Evolutionary conservation across 2,888 invertebrate genomes (phyloP).

Genomic region (Cerastoderma edule): DNA sequence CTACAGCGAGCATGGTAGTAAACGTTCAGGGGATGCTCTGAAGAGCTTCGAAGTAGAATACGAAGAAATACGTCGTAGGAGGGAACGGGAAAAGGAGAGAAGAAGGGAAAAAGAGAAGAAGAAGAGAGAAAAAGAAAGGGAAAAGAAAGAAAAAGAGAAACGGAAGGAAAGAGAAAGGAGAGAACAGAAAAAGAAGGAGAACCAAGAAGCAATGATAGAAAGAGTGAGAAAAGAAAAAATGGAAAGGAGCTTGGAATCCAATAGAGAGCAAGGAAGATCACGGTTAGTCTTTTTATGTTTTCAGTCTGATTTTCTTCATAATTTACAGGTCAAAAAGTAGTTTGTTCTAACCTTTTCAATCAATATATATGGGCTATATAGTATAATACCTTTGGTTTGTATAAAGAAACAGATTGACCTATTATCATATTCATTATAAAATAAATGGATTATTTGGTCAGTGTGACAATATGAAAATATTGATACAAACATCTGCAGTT

Average conservation of each 20-base stretch:
- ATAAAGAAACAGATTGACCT: no score
- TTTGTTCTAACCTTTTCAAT: no score
- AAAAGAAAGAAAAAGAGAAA: conserved; percentile 52
- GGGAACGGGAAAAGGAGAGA: conserved; percentile 54
- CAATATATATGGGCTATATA: no score
- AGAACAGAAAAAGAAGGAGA: conserved; percentile 49
- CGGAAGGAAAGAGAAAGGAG: conserved; percentile 48
- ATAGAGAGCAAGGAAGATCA: conserved; percentile 8
- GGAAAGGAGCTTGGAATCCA: conserved; percentile 32
- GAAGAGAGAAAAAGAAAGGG: conserved; percentile 36
- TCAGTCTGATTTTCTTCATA: no score
- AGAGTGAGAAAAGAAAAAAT: conserved; percentile 44
- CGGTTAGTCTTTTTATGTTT: no score
- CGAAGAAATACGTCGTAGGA: conserved; percentile 47
- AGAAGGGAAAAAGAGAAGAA: conserved; percentile 46
- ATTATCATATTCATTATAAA: no score
- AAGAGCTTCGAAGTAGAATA: conserved; percentile 55
- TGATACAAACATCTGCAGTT: no score
- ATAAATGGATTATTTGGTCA: no score
- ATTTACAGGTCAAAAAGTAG: no score
- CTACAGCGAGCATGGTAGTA: conserved; percentile 31
- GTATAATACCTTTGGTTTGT: no score
- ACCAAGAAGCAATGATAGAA: conserved; percentile 49
- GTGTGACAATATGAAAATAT: no score
- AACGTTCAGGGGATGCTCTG: conserved; percentile 37